A percentile compares a stretch with the other conserved stretches of the same genome.
Conservation (phyloP, 2,113 vertebrate species). For the Daboia siamensis region DNA sequence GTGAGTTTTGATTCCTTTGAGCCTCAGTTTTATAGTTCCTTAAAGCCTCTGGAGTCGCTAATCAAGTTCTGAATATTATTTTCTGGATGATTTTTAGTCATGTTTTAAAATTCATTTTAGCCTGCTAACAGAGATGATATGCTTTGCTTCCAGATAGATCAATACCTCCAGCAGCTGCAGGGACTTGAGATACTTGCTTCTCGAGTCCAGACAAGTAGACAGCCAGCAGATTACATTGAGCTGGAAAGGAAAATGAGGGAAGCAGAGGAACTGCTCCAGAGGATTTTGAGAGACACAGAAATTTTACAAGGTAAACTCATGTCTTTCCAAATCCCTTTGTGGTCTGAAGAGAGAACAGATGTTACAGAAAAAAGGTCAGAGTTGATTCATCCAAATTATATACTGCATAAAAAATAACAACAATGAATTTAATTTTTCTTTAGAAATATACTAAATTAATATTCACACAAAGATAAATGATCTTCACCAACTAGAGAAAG, state of each 20-base stretch:
- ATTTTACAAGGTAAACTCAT: conserved; percentile 65
- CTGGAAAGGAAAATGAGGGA: conserved; percentile 72
- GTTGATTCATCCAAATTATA: neutral
- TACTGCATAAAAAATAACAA: neutral
- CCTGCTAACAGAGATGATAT: neutral
- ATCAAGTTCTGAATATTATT: neutral
- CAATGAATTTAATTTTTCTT: neutral
- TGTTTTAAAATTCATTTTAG: accelerated
- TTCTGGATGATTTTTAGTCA: neutral
- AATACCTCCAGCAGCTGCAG: conserved; percentile 70
- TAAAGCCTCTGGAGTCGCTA: neutral
- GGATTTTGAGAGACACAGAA: conserved; percentile 69
- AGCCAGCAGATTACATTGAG: conserved; percentile 30
- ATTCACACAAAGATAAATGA: neutral
- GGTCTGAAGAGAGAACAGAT: neutral
- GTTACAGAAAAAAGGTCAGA: neutral
- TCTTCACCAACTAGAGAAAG: neutral
- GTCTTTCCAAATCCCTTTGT: accelerated
- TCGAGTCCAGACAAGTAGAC: conserved; percentile 22
- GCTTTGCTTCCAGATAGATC: conserved; percentile 73
- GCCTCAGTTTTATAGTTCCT: neutral
- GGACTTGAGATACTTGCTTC: conserved; percentile 73
- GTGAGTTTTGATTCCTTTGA: neutral
- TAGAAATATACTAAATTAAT: neutral
- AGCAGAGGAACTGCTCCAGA: conserved; percentile 60